Evolutionary conservation across 2,888 invertebrate species (phyloP).

Genomic region (Alitta virens): DNA sequence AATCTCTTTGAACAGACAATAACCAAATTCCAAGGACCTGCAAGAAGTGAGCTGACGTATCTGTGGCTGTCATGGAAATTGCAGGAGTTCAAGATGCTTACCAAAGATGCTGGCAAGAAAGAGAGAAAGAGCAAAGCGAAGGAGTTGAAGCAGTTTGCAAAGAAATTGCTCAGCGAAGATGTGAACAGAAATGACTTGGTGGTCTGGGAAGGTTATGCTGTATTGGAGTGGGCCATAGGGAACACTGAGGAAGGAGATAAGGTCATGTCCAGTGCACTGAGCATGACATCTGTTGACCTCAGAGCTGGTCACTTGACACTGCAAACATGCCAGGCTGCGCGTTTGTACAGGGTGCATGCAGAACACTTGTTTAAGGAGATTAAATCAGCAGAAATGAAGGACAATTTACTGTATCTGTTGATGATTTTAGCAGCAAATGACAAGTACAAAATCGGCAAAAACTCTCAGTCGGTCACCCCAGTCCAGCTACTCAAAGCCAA

Average conservation of each 20-base stretch:
- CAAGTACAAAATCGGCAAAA: background rate
- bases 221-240: slow-evolving; percentile 42
- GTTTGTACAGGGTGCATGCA: slow-evolving; percentile 22
- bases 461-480: background rate
- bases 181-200: slow-evolving; percentile 50
- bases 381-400: background rate
- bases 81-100: background rate
- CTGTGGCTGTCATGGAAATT: background rate
- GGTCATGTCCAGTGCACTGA: slow-evolving; percentile 43
- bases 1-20: background rate
- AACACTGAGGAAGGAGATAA: slow-evolving; percentile 43
- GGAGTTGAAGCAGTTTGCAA: slow-evolving; percentile 46
- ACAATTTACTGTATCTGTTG: background rate
- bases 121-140: slow-evolving; percentile 28
- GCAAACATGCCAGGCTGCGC: background rate
- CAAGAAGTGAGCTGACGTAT: background rate
- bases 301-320: background rate
- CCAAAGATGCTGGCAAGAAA: background rate
- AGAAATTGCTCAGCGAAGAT: slow-evolving; percentile 46
- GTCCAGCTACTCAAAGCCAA: slow-evolving; percentile 6
- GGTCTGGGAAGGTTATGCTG: slow-evolving; percentile 50
- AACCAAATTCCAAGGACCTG: background rate
- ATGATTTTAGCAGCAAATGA: background rate
- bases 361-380: background rate
- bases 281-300: slow-evolving; percentile 26